These are phyloP conservation scores for Exocentrus adspersus DNA, from an alignment of 2,888 invertebrate genomes.

Conservation along the genomic window DNA sequence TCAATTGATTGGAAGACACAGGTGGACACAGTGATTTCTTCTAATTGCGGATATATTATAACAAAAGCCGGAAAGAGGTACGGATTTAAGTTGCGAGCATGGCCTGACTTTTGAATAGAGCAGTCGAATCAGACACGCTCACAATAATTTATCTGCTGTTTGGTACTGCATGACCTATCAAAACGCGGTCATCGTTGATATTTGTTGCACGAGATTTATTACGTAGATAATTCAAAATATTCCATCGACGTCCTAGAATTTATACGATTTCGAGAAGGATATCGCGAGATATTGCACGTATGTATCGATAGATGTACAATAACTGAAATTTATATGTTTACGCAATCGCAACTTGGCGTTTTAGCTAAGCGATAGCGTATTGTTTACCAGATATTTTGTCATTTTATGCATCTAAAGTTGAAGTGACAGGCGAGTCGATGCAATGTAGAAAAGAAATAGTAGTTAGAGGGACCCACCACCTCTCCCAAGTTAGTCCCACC, in stretches of 20 bases:
- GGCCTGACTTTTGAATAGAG: no score
- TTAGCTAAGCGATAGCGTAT: conserved; percentile 2
- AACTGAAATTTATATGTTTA: conserved; percentile 34
- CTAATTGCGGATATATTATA: not conserved
- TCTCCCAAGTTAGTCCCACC: no score
- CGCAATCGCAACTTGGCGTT: not conserved
- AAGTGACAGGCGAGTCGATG: no score
- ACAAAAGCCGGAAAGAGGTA: not conserved
- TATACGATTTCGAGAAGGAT: conserved; percentile 29
- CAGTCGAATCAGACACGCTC: no score
- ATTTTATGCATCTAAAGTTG: no score
- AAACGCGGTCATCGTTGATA: not conserved
- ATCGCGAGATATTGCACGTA: conserved; percentile 22
- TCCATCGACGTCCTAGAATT: conserved; percentile 27
- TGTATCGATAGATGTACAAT: conserved; percentile 17
- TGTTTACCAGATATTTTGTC: not conserved
- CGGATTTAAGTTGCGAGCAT: no score
- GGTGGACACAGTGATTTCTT: not conserved
- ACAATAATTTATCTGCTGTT: not conserved
- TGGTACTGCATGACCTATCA: not conserved
- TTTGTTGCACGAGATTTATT: conserved; percentile 20
- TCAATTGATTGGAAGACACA: not conserved
- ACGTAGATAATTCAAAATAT: conserved; percentile 28
- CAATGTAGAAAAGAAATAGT: no score
- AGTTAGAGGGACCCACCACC: no score